These are phyloP conservation scores for Notodonta ziczac DNA, from an alignment of 2,888 invertebrate species.

Conservation along the genomic window DNA sequence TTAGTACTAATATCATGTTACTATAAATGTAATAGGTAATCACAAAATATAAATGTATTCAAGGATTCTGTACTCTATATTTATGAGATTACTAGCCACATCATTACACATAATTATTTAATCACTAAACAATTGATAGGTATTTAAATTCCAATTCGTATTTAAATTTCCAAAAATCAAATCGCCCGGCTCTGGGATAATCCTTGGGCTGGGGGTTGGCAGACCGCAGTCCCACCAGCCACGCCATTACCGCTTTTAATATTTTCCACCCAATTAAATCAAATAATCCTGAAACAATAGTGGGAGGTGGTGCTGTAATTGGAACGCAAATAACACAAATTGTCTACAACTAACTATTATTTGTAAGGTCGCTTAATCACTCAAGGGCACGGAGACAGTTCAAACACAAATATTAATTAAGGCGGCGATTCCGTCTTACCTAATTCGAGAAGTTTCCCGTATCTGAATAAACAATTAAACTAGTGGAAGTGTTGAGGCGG, in stretches of 20 bases:
- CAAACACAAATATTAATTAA: slow-evolving; percentile 83
- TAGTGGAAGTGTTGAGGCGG: slow-evolving; percentile 58
- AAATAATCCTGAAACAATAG: slow-evolving; percentile 47
- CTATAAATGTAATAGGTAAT: too few relatives aligned
- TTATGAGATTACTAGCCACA: background rate
- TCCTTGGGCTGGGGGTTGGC: background rate
- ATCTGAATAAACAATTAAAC: slow-evolving; percentile 81
- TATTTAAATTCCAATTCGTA: slow-evolving; percentile 4
- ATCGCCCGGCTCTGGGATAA: slow-evolving; percentile 2
- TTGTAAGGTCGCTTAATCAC: slow-evolving; percentile 79
- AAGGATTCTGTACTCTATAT: background rate
- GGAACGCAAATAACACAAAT: slow-evolving; percentile 68
- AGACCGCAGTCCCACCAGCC: background rate
- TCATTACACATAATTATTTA: background rate
- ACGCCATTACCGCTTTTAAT: slow-evolving; percentile 13
- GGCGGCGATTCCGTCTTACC: slow-evolving; percentile 76
- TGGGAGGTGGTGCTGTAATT: slow-evolving; percentile 49
- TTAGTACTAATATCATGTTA: too few relatives aligned
- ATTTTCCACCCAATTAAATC: slow-evolving; percentile 43
- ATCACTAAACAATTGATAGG: background rate
- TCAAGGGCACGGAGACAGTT: slow-evolving; percentile 77
- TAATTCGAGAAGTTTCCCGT: slow-evolving; percentile 78
- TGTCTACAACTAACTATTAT: slow-evolving; percentile 72
- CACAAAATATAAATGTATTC: background rate
- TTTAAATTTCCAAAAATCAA: slow-evolving; percentile 2